Percentiles rank a stretch among this genome's conserved stretches.
phyloP scores from a whole-genome alignment of 2,113 vertebrate species.

The Chaetura pelagica region DNA sequence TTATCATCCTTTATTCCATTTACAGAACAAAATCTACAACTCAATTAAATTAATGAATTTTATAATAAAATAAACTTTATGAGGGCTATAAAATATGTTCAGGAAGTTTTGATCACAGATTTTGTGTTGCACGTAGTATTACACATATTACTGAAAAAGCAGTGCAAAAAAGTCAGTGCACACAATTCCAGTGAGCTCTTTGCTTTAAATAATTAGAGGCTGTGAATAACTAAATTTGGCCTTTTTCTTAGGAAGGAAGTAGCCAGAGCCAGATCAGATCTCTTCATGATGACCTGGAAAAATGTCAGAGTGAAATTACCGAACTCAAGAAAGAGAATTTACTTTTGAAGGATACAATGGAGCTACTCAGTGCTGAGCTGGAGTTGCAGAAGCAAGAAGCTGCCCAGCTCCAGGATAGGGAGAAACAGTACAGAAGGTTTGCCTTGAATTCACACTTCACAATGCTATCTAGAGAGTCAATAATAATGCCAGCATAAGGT shows the following conservation, averaged over 20 bases:
- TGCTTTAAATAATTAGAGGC: not conserved
- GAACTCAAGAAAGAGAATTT: slow-evolving; percentile 85
- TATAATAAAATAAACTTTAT: not conserved
- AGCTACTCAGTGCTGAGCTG: slow-evolving; percentile 76
- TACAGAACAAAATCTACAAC: not conserved
- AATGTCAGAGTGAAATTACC: slow-evolving; percentile 79
- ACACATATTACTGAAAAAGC: not conserved
- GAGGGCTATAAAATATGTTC: not conserved
- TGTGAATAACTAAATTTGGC: not conserved
- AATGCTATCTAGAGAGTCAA: not conserved
- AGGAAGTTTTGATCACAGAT: not conserved
- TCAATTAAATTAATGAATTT: not conserved
- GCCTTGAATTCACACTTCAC: not conserved
- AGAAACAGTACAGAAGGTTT: slow-evolving; percentile 81
- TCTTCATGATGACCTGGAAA: slow-evolving; percentile 80
- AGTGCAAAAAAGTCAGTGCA: not conserved
- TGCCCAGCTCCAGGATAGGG: slow-evolving; percentile 81
- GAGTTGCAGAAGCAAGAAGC: slow-evolving; percentile 83
- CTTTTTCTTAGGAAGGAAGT: slow-evolving; percentile 80
- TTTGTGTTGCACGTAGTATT: not conserved
- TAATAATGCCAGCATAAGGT: not conserved
- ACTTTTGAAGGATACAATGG: slow-evolving; percentile 80
- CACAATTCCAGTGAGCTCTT: not conserved
- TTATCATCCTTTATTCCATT: not conserved
- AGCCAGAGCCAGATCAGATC: slow-evolving; percentile 83